Percentiles rank a stretch among this genome's conserved stretches.
These are phyloP conservation scores for Ennomos erosarius DNA, from an alignment of 2,888 invertebrate genomes.

Conservation along the genomic window DNA sequence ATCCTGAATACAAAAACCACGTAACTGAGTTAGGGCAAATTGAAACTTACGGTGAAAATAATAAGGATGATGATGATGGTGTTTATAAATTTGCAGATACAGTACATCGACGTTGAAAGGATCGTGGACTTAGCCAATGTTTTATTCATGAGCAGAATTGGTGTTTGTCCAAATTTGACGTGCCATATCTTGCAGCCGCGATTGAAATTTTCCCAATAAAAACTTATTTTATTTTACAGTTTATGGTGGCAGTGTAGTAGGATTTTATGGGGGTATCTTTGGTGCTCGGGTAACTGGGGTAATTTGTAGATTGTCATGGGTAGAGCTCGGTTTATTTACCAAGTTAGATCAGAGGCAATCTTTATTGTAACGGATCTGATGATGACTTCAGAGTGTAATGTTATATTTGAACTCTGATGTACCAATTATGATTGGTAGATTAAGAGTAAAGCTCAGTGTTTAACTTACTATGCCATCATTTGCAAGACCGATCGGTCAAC, in stretches of 20 bases:
- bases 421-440: too few species aligned
- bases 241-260: conserved; percentile 36
- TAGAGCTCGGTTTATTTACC: conserved; percentile 17
- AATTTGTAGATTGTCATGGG: conserved; percentile 21
- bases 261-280: conserved; percentile 34
- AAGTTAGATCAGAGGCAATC: conserved; percentile 15
- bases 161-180: conserved; percentile 79
- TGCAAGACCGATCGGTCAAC: too few species aligned
- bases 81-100: conserved; percentile 14
- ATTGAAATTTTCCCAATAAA: conserved; percentile 62
- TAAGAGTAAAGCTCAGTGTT: too few species aligned
- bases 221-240: conserved; percentile 47
- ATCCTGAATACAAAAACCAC: conserved; percentile 33
- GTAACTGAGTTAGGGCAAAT: neutral
- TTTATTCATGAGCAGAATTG: conserved; percentile 72
- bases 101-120: conserved; percentile 58
- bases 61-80: neutral
- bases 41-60: neutral
- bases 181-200: conserved; percentile 60
- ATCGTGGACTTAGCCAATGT: conserved; percentile 57
- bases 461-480: too few species aligned
- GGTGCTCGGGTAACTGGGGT: conserved; percentile 19
- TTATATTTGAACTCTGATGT: too few species aligned
- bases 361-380: neutral
- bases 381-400: too few species aligned